Percentiles rank a stretch among this genome's conserved stretches.
Conservation (phyloP, 2,113 vertebrate genomes). For the Callorhinus ursinus region DNA sequence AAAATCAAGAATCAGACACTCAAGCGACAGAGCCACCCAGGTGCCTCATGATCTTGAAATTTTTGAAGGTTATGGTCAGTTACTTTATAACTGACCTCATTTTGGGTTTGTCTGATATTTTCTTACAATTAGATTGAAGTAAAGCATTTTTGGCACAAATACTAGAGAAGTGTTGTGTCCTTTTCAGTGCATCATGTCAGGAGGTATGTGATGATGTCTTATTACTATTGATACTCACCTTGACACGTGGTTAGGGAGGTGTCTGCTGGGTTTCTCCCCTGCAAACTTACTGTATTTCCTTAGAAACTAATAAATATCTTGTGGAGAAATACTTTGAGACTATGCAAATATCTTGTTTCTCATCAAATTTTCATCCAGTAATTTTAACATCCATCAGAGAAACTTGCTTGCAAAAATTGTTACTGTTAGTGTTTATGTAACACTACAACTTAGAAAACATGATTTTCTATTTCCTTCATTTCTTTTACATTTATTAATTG, state of each 20-base stretch:
- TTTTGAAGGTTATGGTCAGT: not conserved
- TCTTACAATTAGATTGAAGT: not conserved
- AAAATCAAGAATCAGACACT: not conserved
- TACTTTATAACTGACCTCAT: not conserved
- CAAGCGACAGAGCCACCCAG: not conserved
- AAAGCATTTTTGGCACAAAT: not conserved
- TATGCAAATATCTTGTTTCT: not conserved
- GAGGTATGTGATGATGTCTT: not conserved
- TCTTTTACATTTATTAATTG: not conserved
- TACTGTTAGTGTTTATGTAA: not conserved
- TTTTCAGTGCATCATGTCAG: not conserved
- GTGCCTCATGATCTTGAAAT: not conserved
- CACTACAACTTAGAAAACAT: not conserved
- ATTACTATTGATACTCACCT: not conserved
- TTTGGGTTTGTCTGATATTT: not conserved
- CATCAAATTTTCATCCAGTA: not conserved
- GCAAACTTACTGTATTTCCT: not conserved
- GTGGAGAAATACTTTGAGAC: not conserved
- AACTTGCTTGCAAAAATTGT: not conserved
- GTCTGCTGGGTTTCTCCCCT: not conserved
- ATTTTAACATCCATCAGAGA: not conserved
- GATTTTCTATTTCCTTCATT: not conserved
- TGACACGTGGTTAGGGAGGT: not conserved
- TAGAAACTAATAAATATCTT: not conserved
- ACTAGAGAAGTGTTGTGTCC: not conserved